These are phyloP conservation scores for Sturnira hondurensis DNA, from an alignment of 2,113 vertebrate genomes.

Conservation along the genomic window DNA sequence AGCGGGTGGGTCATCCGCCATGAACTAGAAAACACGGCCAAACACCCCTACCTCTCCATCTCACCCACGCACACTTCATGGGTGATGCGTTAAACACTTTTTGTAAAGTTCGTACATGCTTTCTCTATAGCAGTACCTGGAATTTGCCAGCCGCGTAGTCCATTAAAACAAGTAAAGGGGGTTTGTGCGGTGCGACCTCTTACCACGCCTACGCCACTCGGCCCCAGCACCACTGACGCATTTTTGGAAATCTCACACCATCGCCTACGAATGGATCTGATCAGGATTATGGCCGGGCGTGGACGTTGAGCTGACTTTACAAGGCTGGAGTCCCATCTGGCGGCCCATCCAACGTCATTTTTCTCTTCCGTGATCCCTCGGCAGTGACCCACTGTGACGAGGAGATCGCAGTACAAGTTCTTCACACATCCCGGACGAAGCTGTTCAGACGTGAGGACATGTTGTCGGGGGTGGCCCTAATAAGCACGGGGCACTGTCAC, in stretches of 20 bases:
- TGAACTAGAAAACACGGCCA: not conserved
- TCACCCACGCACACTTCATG: not conserved
- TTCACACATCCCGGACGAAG: not conserved
- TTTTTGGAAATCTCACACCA: not conserved
- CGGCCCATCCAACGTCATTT: not conserved
- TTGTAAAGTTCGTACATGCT: not conserved
- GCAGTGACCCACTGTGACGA: not conserved
- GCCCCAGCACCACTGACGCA: no score
- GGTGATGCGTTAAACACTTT: not conserved
- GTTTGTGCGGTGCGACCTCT: not conserved
- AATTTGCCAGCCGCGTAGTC: not conserved
- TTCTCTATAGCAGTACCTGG: not conserved
- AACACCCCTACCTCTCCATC: not conserved
- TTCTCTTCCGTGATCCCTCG: not conserved
- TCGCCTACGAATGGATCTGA: not conserved
- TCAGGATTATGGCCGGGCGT: not conserved
- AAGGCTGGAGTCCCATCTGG: not conserved
- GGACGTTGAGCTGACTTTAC: not conserved
- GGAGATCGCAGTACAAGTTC: not conserved
- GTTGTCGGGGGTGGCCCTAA: not conserved
- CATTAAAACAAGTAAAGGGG: not conserved
- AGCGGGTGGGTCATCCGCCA: not conserved
- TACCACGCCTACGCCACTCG: not conserved
- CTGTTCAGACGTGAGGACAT: not conserved
- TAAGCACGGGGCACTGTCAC: not conserved